Evolutionary conservation across 2,797 vertebrate species (phyloP), one percentile per base, ranked within the genome.

Genomic region (Pterois miles): DNA sequence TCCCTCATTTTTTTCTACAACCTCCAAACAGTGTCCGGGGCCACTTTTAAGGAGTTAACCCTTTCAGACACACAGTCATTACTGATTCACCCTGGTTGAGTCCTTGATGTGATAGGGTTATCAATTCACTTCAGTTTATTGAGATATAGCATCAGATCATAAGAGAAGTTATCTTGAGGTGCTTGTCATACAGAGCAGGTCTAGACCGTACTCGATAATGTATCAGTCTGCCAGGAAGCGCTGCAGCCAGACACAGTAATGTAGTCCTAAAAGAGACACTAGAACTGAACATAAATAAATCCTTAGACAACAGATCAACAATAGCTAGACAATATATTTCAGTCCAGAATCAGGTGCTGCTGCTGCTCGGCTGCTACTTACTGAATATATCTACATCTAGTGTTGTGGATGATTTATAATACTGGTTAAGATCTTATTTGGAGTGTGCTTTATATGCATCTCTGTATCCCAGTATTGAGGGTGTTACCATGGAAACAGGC

Each of bases 401-500:
- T 59, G 38, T 66, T 71, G 46, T 25, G 54, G 76, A 73, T 75
- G 56, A 86, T 86, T 80, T 81, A 84, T 81, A 69, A 74, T 58
- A 34, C 78, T 78, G 66, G 29, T 78, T 73, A 66, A 56, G 34
- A 57, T 77, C 52, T 79, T 79, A 74, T 83, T 83, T 72, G 13
- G 53, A 54, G 71, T 56, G 58, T 3, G 13, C 13, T 82, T 78
- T 74, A 63, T 62, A 81, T 83, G 76, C 36, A 62, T 80, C 40
- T 69, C 22, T 66, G 36, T 52, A 33, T 40, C 25, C 25, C 29
- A 31, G 20, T 56, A 48, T 22, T 27, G 40, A 69, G 53, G 66
- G 12, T 46, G 74, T 57, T 78, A 63, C 80, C 69, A 86, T 82
- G 71, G 80, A 84, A 84, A 86, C 78, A 50, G 18, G 33, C 59